A percentile compares a stretch with the other conserved stretches of the same genome.
phyloP scores from a whole-genome alignment of 2,797 vertebrate genomes.

The Arremon aurantiirostris region DNA sequence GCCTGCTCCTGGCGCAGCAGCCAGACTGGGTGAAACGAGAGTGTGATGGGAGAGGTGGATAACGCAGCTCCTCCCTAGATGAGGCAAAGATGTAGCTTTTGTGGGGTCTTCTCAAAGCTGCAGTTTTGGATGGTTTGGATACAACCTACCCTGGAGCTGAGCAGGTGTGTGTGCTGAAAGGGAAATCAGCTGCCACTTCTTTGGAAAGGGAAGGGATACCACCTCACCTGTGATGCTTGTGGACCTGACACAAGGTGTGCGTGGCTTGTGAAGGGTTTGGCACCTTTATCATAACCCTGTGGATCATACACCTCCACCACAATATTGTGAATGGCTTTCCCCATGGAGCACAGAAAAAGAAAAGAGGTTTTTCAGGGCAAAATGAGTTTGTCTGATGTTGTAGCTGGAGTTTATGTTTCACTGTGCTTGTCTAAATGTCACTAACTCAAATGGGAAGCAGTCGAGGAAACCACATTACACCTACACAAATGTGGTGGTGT shows the following conservation, averaged over 20 bases:
- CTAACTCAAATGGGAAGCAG: neutral
- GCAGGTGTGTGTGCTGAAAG: neutral
- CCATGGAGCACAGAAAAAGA: neutral
- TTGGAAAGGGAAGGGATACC: neutral
- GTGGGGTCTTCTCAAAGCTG: neutral
- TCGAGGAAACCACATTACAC: neutral
- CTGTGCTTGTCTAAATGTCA: neutral
- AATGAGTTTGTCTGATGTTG: neutral
- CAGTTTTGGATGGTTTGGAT: neutral
- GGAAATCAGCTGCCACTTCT: neutral
- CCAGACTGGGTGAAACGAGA: neutral
- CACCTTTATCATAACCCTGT: neutral
- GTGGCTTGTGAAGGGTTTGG: neutral
- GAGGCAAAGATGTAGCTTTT: neutral
- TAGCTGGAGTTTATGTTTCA: neutral
- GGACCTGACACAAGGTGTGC: neutral
- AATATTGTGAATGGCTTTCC: neutral
- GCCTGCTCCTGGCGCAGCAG: accelerated
- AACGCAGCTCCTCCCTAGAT: neutral
- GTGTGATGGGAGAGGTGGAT: neutral
- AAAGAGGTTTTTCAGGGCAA: neutral
- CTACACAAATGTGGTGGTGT: neutral
- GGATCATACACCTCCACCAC: neutral
- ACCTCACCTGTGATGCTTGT: accelerated
- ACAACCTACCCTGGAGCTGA: neutral